Evolutionary conservation across 2,113 vertebrate species (phyloP), one percentile per base, ranked within the genome.

Genomic region (Danio rerio): DNA sequence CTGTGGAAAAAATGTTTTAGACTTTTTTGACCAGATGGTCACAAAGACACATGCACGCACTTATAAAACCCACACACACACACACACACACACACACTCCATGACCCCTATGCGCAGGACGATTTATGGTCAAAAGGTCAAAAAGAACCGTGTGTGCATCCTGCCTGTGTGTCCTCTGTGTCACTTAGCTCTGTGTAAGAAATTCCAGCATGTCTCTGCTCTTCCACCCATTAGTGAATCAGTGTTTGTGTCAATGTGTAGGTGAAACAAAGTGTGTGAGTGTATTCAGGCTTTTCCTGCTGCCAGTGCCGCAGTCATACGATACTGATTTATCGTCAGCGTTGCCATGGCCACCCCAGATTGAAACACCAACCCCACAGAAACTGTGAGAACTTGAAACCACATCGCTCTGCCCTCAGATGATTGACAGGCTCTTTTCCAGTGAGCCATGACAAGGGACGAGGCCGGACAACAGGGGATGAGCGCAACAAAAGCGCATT

Each of bases 311-410:
- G 73, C 55, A 63, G 75, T 74, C 80, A 82, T 73, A 61, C 20
- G 40, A 79, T 80, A 79, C 84, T 75, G 81, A 85, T 80, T 75
- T 61, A 80, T 82, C 82, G 52, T 75, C 81, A 72, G n/a, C n/a
- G 69, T 82, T 79, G 49, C 81, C 62, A 85, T 45, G 31, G 68
- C n/a, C 63, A 78, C 74, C 21, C 42, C 68, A 59, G 59, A 73
- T 68, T 82, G 58, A 43, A 49, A 73, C 10, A 49, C 68, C 77
- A 72, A 79, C 70, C 81, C 43, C 68, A 79, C 61, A 58, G 70
- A 82, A 75, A n/a, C 21, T 31, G 40, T 69, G 53, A 69, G 80
- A 82, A 63, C 68, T 63, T 63, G 69, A 66, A 53, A 78, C 76
- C 61, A 43, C 61, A 65, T 78, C 12, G 21, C 58, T 50, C 40